Conservation (phyloP, 1,140 invertebrate species). For the Drosophila repletoides region DNA sequence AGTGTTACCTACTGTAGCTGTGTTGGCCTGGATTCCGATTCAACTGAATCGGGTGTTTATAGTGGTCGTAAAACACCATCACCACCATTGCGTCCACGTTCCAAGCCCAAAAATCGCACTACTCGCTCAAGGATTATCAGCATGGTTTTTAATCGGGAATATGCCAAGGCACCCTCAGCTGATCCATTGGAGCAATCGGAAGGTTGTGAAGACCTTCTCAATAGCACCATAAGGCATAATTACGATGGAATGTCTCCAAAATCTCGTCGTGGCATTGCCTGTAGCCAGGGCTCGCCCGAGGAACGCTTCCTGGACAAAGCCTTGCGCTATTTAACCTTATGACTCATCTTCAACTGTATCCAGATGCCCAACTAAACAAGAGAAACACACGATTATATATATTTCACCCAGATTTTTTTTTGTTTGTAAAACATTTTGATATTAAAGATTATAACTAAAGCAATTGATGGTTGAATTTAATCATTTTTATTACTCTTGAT, state of each 20-base stretch:
- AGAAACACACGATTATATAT: no score
- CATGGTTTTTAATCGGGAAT: conserved; percentile 65
- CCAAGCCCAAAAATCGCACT: conserved; percentile 39
- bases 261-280: conserved; percentile 38
- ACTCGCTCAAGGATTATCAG: conserved; percentile 64
- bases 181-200: conserved; percentile 10
- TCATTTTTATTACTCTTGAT: background rate
- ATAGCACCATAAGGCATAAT: conserved; percentile 28
- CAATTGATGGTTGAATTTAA: background rate
- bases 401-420: no score
- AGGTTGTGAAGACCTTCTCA: conserved; percentile 12
- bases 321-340: conserved; percentile 74
- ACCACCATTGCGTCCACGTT: conserved; percentile 44
- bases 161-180: conserved; percentile 4
- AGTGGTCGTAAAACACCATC: conserved; percentile 13
- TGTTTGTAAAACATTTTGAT: conserved; percentile 39
- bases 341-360: background rate
- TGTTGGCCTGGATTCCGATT: conserved; percentile 37
- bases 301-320: conserved; percentile 67
- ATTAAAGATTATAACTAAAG: conserved; percentile 1
- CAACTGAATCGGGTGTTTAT: conserved; percentile 59
- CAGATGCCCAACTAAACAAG: no score
- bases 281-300: conserved; percentile 33
- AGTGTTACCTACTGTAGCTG: conserved; percentile 63
- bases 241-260: conserved; percentile 16